Base-by-base conservation (phyloP, 2,888 invertebrate species). In the Athalia rosae region DNA sequence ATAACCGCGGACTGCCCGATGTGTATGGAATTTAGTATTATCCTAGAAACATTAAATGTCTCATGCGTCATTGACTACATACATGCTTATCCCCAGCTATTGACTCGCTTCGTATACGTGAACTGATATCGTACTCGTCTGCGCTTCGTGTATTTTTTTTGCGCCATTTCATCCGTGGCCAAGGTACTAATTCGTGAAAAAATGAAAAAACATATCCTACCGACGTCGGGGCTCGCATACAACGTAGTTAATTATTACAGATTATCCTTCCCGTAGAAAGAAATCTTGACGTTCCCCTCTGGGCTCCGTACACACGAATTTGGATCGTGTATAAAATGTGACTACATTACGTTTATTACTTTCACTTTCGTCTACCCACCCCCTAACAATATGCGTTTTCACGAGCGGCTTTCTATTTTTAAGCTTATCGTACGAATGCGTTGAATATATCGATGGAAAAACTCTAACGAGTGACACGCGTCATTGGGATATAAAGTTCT, bases 1-100 rank as follows among this genome's bases (percentile, higher is more conserved):
- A 82, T 83, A 78, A 80, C 77, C 79, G 64, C 79, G 77, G 67
- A 80, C 81, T 81, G 81, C 80, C 80, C 76, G 82, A 82, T 80
- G 79, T 78, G 81, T 66, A 77, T 80, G 58, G 78, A 81, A 81
- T 81, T 77, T 56, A 76, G 76, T 80, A 79, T 81, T 76, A 80
- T 77, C 63, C 71, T 76, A 76, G 28, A 41, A 67, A 48, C 67
- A 28, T 77, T 67, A 41, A 41, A 48, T 11, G 76, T 58, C 59
- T 47, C 58, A 5, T 7, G 13, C 67, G 69, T 69, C 48, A 77
- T 59, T 61, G 71, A 15, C 43, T 28, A 28, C 2, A 28, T 28
- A 28, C 28, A 28, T 28, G 28, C 28, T 41, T 45, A 58, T 58
- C 50, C n/a, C 41, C 50, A 9, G 59, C 59, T 11, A 15, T 41